Evolutionary conservation across 2,113 vertebrate genomes (phyloP), one percentile per base, ranked within the genome.

Genomic region (Scolopax mira): DNA sequence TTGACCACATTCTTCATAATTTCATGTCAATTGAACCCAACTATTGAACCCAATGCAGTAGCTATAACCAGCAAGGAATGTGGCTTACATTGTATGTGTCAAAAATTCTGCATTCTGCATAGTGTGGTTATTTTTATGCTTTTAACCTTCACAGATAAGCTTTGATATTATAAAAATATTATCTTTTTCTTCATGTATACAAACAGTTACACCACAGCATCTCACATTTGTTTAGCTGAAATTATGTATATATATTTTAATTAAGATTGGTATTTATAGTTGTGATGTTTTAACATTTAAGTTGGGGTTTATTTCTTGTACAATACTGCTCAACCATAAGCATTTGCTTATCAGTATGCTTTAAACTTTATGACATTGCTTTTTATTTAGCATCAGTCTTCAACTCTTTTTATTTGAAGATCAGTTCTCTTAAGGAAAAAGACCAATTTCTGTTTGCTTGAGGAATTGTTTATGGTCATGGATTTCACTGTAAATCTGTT

Each of bases 41-140:
- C 4, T 60, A 10, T 18, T 49, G 37, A 85, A 75, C 37, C 5
- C 42, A 39, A 16, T 37, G 16, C 4, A 28, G 18, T 35, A 86
- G 5, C 18, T 83, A 71, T 31, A 9, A 78, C 4, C 12, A 46
- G 6, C 18, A 41, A 79, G 39, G 42, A 37, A n/a, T 3, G 1
- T 62, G 10, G 0, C 2, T 49, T 80, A 24, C 4, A 15, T 18
- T 41, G 7, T 30, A 37, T 3, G 3, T 31, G n/a, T 6, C 1
- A 52, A 79, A 79, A 9, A 57, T 30, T 66, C 12, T 88, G 9
- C 10, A 7, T 44, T 72, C 58, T 67, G 6, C 5, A 60, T 33
- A 18, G 21, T 35, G 4, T 39, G 16, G 13, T 6, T 74, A 42
- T 61, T 57, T 60, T 46, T 4, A 44, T 74, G 19, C 27, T 22